Conservation (phyloP, 2,797 vertebrate species). For the Spatula versicolor region DNA sequence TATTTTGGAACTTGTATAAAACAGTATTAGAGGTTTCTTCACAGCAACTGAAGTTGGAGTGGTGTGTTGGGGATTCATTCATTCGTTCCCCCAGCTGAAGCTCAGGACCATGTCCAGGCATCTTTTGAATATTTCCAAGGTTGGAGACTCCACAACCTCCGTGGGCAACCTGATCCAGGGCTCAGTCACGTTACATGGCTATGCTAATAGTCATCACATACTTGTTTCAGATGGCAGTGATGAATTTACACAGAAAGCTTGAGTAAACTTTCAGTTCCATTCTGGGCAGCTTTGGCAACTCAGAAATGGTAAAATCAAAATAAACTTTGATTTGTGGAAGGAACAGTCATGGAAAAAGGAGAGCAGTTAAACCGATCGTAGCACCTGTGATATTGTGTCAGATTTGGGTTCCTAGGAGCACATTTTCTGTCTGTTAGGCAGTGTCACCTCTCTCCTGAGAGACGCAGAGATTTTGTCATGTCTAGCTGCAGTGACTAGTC, state of each 20-base stretch:
- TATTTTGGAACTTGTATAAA: neutral
- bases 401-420: neutral
- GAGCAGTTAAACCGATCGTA: neutral
- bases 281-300: neutral
- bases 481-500: neutral
- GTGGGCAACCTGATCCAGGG: too few species aligned
- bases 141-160: too few species aligned
- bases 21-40: neutral
- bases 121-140: too few species aligned
- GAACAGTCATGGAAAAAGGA: neutral
- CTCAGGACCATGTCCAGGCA: too few species aligned
- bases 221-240: neutral
- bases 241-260: neutral
- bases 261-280: neutral
- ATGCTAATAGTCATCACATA: neutral
- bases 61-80: neutral
- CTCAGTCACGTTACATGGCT: too few species aligned
- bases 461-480: neutral
- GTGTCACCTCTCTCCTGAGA: neutral
- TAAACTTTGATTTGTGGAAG: neutral
- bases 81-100: too few species aligned
- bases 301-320: neutral
- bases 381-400: neutral
- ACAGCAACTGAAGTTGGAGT: neutral
- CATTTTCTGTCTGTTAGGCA: too few species aligned